Evolutionary conservation across 1,140 invertebrate species (phyloP).

Genomic region (Leptonema lineaticorne): DNA sequence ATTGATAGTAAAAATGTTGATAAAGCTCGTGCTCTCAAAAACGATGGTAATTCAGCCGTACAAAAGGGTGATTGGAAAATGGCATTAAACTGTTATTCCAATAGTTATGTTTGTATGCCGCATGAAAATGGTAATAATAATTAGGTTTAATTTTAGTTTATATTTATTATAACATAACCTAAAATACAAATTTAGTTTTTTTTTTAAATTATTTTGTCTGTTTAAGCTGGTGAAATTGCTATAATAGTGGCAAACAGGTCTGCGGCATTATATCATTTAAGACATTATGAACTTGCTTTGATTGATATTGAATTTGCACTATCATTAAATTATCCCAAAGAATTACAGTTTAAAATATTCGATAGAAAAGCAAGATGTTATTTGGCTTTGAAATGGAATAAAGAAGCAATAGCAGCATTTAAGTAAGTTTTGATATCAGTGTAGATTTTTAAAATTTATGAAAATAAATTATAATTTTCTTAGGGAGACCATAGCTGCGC

Average conservation of each 20-base stretch:
- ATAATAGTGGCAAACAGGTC: conserved; percentile 85
- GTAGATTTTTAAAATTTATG: background rate
- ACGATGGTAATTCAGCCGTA: conserved; percentile 77
- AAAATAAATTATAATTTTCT: conserved; percentile 26
- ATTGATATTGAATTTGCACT: conserved; percentile 73
- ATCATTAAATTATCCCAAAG: conserved; percentile 69
- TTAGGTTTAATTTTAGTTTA: conserved; percentile 17
- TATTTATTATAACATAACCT: background rate
- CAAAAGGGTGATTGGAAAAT: conserved; percentile 72
- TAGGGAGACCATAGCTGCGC: conserved; percentile 61
- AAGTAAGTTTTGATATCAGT: conserved; percentile 49
- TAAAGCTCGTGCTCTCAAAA: conserved; percentile 66
- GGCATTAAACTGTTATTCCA: conserved; percentile 74
- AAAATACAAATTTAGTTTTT: too few species aligned
- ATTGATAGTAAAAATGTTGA: conserved; percentile 61
- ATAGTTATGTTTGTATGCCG: conserved; percentile 66
- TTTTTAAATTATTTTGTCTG: too few species aligned
- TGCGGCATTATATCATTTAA: conserved; percentile 79
- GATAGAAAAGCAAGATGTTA: conserved; percentile 77
- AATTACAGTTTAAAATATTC: conserved; percentile 74
- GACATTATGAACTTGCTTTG: conserved; percentile 66
- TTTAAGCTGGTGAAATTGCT: conserved; percentile 63
- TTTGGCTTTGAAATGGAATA: conserved; percentile 68
- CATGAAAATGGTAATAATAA: conserved; percentile 61
- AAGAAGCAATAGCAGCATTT: conserved; percentile 67